phyloP scores from a whole-genome alignment of 1,140 invertebrate species.

The Lerema accius region DNA sequence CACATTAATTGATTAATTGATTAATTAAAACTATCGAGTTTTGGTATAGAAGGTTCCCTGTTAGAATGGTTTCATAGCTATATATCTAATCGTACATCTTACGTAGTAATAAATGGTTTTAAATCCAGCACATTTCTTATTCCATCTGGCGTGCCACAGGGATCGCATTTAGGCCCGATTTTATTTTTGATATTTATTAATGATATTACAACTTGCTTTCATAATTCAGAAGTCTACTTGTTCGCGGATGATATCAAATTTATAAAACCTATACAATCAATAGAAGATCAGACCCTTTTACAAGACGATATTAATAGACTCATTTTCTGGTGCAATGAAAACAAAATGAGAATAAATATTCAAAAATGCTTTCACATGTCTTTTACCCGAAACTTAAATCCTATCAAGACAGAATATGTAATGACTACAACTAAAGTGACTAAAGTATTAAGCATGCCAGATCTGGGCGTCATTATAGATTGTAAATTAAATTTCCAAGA shows the following conservation, averaged over 20 bases:
- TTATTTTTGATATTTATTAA: not conserved
- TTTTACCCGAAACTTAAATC: not conserved
- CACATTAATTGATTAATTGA: too few species aligned
- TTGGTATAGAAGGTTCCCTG: not conserved
- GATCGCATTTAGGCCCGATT: not conserved
- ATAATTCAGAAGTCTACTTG: not conserved
- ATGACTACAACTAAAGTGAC: not conserved
- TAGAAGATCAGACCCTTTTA: not conserved
- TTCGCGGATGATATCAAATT: not conserved
- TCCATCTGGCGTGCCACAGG: not conserved
- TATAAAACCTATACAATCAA: not conserved
- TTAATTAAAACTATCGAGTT: not conserved
- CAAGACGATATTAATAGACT: not conserved
- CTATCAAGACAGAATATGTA: not conserved
- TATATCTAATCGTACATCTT: not conserved
- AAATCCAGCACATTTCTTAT: not conserved
- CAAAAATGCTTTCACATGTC: not conserved
- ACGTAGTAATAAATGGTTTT: not conserved
- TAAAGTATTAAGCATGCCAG: not conserved
- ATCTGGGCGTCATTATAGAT: not conserved
- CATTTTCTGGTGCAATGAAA: not conserved
- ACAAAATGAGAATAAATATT: not conserved
- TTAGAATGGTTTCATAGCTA: not conserved
- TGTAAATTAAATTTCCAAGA: not conserved
- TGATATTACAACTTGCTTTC: not conserved